These are phyloP conservation scores for Oegoconia quadripuncta DNA, from an alignment of 2,888 invertebrate genomes.

Conservation along the genomic window DNA sequence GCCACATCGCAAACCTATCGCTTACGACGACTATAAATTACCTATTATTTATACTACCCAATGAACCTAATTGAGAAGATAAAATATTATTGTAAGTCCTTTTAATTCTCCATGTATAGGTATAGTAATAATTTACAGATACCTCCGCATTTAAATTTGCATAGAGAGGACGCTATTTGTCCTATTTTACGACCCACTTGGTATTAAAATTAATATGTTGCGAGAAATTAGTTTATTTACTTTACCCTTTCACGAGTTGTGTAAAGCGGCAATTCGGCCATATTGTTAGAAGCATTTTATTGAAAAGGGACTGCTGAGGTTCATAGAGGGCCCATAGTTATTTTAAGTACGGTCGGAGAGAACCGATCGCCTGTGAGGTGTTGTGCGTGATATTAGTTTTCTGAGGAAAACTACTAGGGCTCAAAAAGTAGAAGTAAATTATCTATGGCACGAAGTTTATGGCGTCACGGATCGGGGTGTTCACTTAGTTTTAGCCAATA, in stretches of 20 bases:
- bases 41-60: too few species aligned
- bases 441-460: not conserved
- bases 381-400: slow-evolving; percentile 2
- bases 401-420: not conserved
- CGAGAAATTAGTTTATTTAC: slow-evolving; percentile 1
- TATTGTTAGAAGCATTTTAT: slow-evolving; percentile 4
- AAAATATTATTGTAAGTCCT: too few species aligned
- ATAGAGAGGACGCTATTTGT: too few species aligned
- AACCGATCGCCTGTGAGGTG: not conserved
- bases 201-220: not conserved
- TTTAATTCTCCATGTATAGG: too few species aligned
- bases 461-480: not conserved
- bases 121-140: too few species aligned
- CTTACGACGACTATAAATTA: too few species aligned
- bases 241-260: not conserved
- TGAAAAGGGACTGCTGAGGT: slow-evolving; percentile 7
- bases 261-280: not conserved
- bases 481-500: too few species aligned
- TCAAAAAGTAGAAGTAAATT: not conserved
- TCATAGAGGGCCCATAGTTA: slow-evolving; percentile 4
- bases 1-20: too few species aligned
- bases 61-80: too few species aligned
- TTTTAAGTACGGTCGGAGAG: slow-evolving; percentile 6
- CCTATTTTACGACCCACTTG: not conserved
- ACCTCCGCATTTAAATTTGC: too few species aligned